Base-by-base conservation (phyloP, 2,113 vertebrate genomes). In the Coturnix japonica region DNA sequence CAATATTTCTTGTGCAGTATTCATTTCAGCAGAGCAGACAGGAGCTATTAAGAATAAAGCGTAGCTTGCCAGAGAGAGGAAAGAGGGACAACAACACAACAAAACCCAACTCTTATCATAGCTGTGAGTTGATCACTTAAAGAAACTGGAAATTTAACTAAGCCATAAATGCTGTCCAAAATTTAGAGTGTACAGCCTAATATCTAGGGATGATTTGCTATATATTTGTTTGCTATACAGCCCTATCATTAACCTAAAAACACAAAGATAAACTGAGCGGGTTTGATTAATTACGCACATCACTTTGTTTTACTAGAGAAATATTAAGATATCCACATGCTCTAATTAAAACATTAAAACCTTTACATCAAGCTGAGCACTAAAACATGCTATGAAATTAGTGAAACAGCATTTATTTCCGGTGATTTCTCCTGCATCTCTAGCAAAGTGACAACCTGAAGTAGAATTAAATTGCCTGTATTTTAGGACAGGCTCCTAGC, bases 211-310 rank as follows among this genome's bases (percentile, higher is more conserved):
- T 37, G n/a, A n/a, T n/a, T n/a, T n/a, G n/a, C n/a, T n/a, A n/a
- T n/a, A n/a, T n/a, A n/a, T 85, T 82, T 81, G 9, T 85, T 82
- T 85, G 66, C 7, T 59, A 26, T 28, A 44, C 14, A 82, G 31
- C 13, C 22, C 41, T 67, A 57, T 57, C 30, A 78, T 77, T 83
- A 95, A 90, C 9, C 35, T 60, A 60, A 67, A 61, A 95, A 80
- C 28, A 26, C n/a, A 64, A 41, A 53, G 33, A 85, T 33, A 63
- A 80, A 70, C 18, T 30, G 43, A 71, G 53, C n/a, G 76, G 69
- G 49, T 31, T n/a, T 81, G 85, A 94, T 77, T 87, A 79, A 87
- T 83, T 90, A 59, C 21, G 66, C 23, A 41, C 37, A n/a, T 30
- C 49, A 71, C 51, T 70, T 70, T 9, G 70, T 87, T 89, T 91